These are phyloP conservation scores for Argopecten irradians DNA, from an alignment of 1,140 invertebrate genomes.

Conservation along the genomic window DNA sequence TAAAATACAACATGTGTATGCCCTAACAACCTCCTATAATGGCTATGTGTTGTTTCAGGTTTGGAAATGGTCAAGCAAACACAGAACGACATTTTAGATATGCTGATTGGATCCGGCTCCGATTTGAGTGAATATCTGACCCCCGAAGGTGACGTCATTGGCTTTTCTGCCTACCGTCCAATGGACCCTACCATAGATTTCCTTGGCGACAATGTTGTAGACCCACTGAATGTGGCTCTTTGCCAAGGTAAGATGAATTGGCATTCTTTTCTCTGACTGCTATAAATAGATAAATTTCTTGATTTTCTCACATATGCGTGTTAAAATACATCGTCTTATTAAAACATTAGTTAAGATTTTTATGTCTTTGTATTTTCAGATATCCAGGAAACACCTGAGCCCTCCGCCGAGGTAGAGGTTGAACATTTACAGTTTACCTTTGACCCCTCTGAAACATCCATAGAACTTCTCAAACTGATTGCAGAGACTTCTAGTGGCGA, in stretches of 20 bases:
- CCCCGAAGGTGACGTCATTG: conserved; percentile 32
- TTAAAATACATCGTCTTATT: too few relatives aligned
- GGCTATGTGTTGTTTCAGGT: conserved; percentile 31
- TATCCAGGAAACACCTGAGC: conserved; percentile 15
- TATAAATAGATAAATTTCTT: too few relatives aligned
- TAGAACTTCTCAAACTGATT: conserved; percentile 26
- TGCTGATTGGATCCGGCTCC: conserved; percentile 36
- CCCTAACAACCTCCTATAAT: not conserved
- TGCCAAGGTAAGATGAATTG: not conserved
- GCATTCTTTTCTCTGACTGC: not conserved
- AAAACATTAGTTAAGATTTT: not conserved
- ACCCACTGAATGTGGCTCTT: not conserved
- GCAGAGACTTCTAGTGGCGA: conserved; percentile 16
- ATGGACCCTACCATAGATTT: conserved; percentile 18
- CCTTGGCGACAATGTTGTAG: not conserved
- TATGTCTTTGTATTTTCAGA: not conserved
- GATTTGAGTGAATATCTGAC: conserved; percentile 32
- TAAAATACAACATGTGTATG: too few relatives aligned
- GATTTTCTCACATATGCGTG: too few relatives aligned
- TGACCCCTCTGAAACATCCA: not conserved
- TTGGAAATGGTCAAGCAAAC: conserved; percentile 51
- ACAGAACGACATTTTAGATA: conserved; percentile 47
- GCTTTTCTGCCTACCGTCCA: not conserved
- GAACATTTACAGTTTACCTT: conserved; percentile 29
- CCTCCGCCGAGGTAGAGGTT: not conserved